Evolutionary conservation across 37 sponge, comb jelly and placozoan species (phyloP).

Genomic region (Beroe ovata): DNA sequence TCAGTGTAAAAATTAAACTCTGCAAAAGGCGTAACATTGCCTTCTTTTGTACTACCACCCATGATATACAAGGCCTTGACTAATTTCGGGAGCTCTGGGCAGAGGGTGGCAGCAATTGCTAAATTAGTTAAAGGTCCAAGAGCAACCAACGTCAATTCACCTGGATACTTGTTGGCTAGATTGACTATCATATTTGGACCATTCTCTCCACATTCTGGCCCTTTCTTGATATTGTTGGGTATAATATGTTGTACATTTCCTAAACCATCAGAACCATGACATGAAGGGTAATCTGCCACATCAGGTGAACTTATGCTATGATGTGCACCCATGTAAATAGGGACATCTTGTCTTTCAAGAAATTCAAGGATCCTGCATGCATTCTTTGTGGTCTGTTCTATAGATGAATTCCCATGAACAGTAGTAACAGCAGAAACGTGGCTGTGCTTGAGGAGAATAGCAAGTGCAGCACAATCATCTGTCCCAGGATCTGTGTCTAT

Average conservation of each 20-base stretch:
- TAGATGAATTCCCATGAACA: constrained; percentile 2
- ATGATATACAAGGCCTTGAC: constrained; percentile 25
- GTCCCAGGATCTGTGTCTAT: constrained; percentile 53
- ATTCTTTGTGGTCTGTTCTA: background rate
- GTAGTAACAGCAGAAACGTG: constrained; percentile 3
- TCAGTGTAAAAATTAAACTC: constrained; percentile 46
- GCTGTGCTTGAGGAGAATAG: background rate
- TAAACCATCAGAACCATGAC: constrained; percentile 62
- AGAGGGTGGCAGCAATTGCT: constrained; percentile 12
- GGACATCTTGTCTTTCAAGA: background rate
- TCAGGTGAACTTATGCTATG: no score
- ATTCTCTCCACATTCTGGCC: background rate
- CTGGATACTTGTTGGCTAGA: background rate
- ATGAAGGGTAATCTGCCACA: background rate
- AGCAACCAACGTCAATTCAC: constrained; percentile 29
- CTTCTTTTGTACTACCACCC: background rate
- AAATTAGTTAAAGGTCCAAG: constrained; percentile 64
- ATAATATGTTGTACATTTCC: background rate
- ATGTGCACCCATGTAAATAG: constrained; percentile 50
- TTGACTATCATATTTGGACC: background rate
- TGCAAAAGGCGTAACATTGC: constrained; percentile 40
- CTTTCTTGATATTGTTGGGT: background rate
- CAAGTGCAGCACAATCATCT: constrained; percentile 23
- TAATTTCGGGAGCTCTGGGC: constrained; percentile 8
- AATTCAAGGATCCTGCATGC: constrained; percentile 2